A percentile compares a stretch with the other conserved stretches of the same genome.
Evolutionary conservation across 92 coral and sea anemone species (phyloP).

Genomic region (Galaxea fascicularis): DNA sequence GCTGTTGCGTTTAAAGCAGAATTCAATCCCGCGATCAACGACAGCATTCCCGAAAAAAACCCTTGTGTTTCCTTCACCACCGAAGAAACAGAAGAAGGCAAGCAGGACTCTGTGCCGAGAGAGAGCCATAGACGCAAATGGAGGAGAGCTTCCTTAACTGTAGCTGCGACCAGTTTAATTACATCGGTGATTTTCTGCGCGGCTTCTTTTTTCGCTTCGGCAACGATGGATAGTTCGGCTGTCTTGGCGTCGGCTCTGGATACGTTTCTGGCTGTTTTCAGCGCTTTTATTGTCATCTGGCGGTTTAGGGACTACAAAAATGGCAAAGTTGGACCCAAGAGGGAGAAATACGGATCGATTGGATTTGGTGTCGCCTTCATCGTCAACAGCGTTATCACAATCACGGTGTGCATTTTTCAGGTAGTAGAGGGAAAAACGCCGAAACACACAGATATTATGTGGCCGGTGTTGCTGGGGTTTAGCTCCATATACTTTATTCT

Average conservation of each 20-base stretch:
- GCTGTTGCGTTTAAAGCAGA: constrained; percentile 35
- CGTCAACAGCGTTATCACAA: background rate
- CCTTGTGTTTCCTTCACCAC: constrained; percentile 29
- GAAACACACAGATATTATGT: background rate
- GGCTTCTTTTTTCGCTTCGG: constrained; percentile 16
- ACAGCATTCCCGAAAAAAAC: background rate
- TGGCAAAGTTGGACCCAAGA: background rate
- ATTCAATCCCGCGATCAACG: constrained; percentile 21
- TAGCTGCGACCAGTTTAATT: constrained; percentile 10
- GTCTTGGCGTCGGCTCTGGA: constrained; percentile 28
- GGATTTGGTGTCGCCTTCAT: constrained; percentile 26
- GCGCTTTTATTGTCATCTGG: constrained; percentile 27
- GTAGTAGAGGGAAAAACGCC: background rate
- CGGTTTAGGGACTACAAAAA: background rate
- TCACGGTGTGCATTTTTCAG: background rate
- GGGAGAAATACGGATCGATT: constrained; percentile 31
- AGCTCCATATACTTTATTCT: constrained; percentile 7
- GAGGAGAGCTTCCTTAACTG: constrained; percentile 22
- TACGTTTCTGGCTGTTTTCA: constrained; percentile 9
- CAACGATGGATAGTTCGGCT: constrained; percentile 15
- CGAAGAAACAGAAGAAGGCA: background rate
- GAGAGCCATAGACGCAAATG: constrained; percentile 12
- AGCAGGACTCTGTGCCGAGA: background rate
- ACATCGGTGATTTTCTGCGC: constrained; percentile 15
- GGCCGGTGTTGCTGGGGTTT: background rate